phyloP scores from a whole-genome alignment of 2,797 vertebrate genomes.

The Simalia tracyae region DNA sequence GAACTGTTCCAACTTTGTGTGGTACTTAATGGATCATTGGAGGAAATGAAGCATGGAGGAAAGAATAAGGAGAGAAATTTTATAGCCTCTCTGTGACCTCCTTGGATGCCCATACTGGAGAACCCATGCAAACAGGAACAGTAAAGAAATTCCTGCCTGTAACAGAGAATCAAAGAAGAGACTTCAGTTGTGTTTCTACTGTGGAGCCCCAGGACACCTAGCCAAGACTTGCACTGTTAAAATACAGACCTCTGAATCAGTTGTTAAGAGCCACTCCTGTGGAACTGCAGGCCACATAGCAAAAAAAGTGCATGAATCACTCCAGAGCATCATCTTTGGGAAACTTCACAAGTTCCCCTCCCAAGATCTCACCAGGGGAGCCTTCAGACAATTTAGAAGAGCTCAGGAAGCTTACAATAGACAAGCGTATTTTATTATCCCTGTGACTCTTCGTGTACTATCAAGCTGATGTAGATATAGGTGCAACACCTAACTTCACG shows the following conservation, averaged over 20 bases:
- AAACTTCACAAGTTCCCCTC: neutral
- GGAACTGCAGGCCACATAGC: neutral
- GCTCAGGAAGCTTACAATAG: neutral
- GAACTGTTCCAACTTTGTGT: neutral
- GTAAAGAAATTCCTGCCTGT: neutral
- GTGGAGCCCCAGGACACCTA: neutral
- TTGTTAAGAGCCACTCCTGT: neutral
- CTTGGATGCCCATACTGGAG: neutral
- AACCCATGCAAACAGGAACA: neutral
- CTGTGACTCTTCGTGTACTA: neutral
- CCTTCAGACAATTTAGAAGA: neutral
- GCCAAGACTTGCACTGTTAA: neutral
- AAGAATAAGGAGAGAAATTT: neutral
- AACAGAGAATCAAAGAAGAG: neutral
- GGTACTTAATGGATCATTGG: neutral
- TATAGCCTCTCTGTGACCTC: neutral
- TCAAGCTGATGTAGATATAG: neutral
- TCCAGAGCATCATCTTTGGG: neutral
- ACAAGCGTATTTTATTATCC: neutral
- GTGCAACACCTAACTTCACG: neutral
- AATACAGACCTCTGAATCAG: neutral
- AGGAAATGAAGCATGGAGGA: neutral
- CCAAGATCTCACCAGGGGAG: neutral
- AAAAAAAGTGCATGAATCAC: neutral
- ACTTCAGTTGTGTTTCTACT: neutral